Percentiles rank a stretch among this genome's conserved stretches.
These are phyloP conservation scores for Paracanthobrama guichenoti DNA, from an alignment of 2,113 vertebrate genomes.

Conservation along the genomic window DNA sequence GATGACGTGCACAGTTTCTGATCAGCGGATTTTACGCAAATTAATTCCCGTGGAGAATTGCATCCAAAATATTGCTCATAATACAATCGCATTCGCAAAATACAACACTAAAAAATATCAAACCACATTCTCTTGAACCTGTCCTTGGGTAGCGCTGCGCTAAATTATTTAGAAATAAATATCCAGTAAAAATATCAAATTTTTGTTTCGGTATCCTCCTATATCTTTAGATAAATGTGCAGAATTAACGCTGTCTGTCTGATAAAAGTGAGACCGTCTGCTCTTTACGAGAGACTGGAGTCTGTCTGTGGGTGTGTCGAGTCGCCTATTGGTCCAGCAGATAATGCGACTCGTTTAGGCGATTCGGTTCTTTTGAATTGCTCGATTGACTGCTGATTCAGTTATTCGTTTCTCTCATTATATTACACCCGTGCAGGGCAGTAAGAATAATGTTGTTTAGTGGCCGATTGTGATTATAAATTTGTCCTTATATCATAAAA, in stretches of 20 bases:
- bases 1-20: neutral
- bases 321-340: slow-evolving; percentile 5
- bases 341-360: neutral
- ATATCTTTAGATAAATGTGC: neutral
- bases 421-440: neutral
- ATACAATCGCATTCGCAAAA: neutral
- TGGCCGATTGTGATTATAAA: neutral
- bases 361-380: slow-evolving; percentile 5
- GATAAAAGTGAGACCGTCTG: neutral
- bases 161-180: neutral
- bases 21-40: slow-evolving; percentile 5
- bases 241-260: neutral
- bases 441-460: neutral
- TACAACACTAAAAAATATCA: neutral
- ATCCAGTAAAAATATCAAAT: neutral
- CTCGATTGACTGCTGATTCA: neutral
- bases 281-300: neutral
- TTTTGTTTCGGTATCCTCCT: neutral
- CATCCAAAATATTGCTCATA: neutral
- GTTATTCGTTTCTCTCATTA: neutral
- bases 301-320: slow-evolving; percentile 19
- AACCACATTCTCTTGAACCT: neutral
- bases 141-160: neutral
- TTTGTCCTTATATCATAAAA: neutral
- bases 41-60: neutral